Conservation (phyloP, 2,113 vertebrate species). For the Sylvicapra grimmia region DNA sequence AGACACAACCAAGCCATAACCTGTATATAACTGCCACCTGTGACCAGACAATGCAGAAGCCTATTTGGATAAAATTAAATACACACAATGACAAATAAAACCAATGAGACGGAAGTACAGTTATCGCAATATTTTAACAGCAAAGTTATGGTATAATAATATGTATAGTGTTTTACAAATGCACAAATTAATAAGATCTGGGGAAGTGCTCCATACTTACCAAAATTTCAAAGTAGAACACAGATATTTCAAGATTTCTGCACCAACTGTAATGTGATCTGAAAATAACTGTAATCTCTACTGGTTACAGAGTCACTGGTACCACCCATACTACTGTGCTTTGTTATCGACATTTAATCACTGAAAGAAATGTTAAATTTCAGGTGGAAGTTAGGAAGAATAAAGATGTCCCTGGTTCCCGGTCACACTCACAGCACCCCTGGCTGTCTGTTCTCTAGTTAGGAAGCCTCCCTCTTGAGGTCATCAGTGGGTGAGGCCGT, state of each 20-base stretch:
- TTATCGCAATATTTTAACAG: background rate
- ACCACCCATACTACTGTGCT: background rate
- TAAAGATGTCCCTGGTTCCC: background rate
- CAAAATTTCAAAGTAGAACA: background rate
- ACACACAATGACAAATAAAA: background rate
- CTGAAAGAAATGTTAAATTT: background rate
- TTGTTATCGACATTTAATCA: too few species aligned
- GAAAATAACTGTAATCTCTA: background rate
- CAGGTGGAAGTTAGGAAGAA: background rate
- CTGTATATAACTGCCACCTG: background rate
- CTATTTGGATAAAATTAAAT: background rate
- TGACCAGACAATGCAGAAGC: background rate
- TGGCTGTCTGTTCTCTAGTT: background rate
- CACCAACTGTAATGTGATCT: background rate
- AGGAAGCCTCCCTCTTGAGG: background rate
- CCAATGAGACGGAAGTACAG: background rate
- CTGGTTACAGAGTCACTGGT: background rate
- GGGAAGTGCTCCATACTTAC: background rate
- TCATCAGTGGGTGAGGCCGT: background rate
- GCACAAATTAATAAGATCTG: background rate
- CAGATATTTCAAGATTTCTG: background rate
- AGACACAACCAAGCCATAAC: background rate
- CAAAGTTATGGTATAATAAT: background rate
- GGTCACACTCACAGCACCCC: rapidly evolving
- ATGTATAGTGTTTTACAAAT: background rate